Conservation (phyloP, 2,113 vertebrate species). For the Bothrops jararaca region DNA sequence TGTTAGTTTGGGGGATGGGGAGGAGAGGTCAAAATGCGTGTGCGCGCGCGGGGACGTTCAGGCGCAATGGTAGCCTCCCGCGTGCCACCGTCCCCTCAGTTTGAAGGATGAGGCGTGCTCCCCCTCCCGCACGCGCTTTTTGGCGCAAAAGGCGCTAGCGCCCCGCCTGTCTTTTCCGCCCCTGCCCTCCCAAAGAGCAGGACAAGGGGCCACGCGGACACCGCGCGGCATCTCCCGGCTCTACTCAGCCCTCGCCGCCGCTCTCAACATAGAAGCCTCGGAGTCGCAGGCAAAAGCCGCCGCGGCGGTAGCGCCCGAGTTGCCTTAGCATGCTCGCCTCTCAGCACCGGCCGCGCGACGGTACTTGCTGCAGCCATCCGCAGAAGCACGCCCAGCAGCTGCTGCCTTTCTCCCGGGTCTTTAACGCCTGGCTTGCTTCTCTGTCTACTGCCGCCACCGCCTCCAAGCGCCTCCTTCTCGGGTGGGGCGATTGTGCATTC, state of each 20-base stretch:
- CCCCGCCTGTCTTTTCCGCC: not conserved
- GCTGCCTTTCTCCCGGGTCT: not conserved
- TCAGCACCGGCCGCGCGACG: not conserved
- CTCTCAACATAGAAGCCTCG: not conserved
- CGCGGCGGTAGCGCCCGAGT: not conserved
- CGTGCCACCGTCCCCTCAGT: not conserved
- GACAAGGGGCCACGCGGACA: slow-evolving; percentile 30
- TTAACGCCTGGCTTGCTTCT: not conserved
- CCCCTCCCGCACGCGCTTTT: not conserved
- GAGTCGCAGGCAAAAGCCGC: not conserved
- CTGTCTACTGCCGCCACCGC: not conserved
- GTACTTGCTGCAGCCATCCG: not conserved
- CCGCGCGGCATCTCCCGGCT: not conserved
- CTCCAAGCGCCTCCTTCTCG: not conserved
- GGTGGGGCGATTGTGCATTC: not conserved
- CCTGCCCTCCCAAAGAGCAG: slow-evolving; percentile 61
- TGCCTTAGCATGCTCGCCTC: slow-evolving; percentile 23
- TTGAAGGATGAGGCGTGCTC: not conserved
- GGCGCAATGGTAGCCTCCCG: not conserved
- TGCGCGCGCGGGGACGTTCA: not conserved
- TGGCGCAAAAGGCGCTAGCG: not conserved
- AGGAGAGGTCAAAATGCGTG: not conserved
- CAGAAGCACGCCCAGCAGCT: not conserved
- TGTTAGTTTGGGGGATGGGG: rapidly evolving
- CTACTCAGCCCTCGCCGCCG: not conserved